A percentile compares a stretch with the other conserved stretches of the same genome.
phyloP scores from a whole-genome alignment of 1,140 invertebrate species.

The Drosophila cardini region DNA sequence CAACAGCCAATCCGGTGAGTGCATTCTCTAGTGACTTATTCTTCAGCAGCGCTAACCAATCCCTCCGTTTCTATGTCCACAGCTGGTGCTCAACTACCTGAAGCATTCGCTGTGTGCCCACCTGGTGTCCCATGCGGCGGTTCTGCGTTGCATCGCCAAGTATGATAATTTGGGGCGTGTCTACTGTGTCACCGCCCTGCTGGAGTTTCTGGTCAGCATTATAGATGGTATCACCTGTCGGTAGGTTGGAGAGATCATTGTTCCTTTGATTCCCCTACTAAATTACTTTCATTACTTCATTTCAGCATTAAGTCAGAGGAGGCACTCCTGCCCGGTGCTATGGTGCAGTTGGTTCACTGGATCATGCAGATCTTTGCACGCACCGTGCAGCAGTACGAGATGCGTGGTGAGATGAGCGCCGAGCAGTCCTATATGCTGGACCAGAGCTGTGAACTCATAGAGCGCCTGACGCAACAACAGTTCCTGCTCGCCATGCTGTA shows the following conservation, averaged over 20 bases:
- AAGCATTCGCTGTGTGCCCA: constrained; percentile 96
- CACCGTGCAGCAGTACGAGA: constrained; percentile 86
- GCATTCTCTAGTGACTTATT: background rate
- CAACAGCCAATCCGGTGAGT: constrained; percentile 90
- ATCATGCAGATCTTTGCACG: constrained; percentile 91
- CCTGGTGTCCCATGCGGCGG: constrained; percentile 95
- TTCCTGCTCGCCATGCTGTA: constrained; percentile 93
- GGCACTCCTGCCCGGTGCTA: constrained; percentile 89
- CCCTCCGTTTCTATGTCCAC: constrained; percentile 44
- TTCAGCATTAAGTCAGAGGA: constrained; percentile 93
- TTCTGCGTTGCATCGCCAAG: constrained; percentile 94
- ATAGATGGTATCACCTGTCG: constrained; percentile 88
- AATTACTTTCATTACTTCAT: background rate
- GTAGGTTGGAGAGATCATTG: constrained; percentile 35
- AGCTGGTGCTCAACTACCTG: constrained; percentile 95
- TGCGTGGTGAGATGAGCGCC: constrained; percentile 85
- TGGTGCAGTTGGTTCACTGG: constrained; percentile 92
- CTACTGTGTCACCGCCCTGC: constrained; percentile 93
- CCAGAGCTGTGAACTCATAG: constrained; percentile 89
- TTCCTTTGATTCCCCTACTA: background rate
- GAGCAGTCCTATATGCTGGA: constrained; percentile 88
- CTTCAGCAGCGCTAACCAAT: background rate
- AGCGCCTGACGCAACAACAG: constrained; percentile 89
- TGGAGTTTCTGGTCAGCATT: constrained; percentile 94
- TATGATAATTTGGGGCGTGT: constrained; percentile 95